Evolutionary conservation across 2,797 vertebrate species (phyloP).

Genomic region (Galago senegalensis): DNA sequence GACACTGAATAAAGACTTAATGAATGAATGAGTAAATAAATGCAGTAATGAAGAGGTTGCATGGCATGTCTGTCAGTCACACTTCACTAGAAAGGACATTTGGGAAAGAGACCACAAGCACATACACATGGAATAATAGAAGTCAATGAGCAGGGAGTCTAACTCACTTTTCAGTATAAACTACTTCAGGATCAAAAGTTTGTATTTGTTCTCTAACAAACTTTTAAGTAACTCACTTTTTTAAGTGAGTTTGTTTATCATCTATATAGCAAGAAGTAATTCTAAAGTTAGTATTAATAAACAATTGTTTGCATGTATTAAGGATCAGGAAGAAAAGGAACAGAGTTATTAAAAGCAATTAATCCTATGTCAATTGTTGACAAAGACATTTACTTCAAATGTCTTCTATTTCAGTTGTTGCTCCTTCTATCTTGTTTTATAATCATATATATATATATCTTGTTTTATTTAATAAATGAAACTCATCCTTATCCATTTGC

Average conservation of each 20-base stretch:
- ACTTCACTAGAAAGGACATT: conserved; percentile 42
- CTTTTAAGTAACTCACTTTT: too few species aligned
- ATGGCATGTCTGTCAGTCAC: not conserved
- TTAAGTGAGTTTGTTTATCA: not conserved
- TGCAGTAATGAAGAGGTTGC: not conserved
- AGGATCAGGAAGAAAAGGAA: not conserved
- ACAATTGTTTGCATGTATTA: not conserved
- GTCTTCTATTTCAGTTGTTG: not conserved
- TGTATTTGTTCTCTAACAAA: not conserved
- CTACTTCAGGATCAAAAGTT: conserved; percentile 8
- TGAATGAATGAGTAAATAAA: conserved; percentile 48
- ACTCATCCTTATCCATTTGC: not conserved
- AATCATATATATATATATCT: not conserved
- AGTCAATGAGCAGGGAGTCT: conserved; percentile 33
- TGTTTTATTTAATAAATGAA: not conserved
- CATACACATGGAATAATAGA: conserved; percentile 26
- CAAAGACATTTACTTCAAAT: not conserved
- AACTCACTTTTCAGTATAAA: conserved; percentile 57
- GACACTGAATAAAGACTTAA: conserved; percentile 16
- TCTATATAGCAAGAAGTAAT: not conserved
- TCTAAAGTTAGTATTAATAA: conserved; percentile 28
- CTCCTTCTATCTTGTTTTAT: not conserved
- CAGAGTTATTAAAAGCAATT: not conserved
- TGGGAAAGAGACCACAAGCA: conserved; percentile 9
- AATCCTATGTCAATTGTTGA: not conserved